Evolutionary conservation across 2,888 invertebrate species (phyloP).

Genomic region (Pristionchus mayeri): DNA sequence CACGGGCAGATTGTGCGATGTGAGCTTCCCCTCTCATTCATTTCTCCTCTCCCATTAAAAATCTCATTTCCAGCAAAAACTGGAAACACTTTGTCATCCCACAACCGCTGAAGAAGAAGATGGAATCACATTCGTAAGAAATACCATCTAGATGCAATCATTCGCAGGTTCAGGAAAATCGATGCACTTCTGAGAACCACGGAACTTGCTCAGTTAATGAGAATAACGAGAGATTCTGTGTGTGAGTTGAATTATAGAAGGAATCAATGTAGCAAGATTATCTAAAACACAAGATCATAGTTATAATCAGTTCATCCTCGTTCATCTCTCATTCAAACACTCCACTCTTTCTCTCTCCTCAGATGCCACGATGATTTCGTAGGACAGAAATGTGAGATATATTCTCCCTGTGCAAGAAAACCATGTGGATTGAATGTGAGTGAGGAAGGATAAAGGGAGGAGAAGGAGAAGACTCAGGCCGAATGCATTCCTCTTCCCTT

Average conservation of each 20-base stretch:
- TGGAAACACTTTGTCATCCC: neutral
- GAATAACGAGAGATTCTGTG: slow-evolving; percentile 20
- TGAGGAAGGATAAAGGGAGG: neutral
- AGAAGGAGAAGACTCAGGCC: neutral
- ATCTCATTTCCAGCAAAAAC: neutral
- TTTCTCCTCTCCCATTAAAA: neutral
- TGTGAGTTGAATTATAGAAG: neutral
- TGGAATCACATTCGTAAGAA: neutral
- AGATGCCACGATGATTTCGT: slow-evolving; percentile 1
- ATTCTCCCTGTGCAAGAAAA: slow-evolving; percentile 26
- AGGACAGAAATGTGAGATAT: slow-evolving; percentile 19
- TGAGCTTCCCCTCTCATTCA: too few relatives aligned
- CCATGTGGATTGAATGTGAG: slow-evolving; percentile 42
- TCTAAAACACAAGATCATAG: too few relatives aligned
- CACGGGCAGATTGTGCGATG: too few relatives aligned
- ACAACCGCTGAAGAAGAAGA: neutral
- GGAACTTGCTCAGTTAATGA: slow-evolving; percentile 13
- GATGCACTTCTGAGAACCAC: neutral
- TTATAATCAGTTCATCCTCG: too few relatives aligned
- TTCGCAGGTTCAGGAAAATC: neutral
- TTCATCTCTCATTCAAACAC: too few relatives aligned
- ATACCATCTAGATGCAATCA: neutral
- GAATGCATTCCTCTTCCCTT: slow-evolving; percentile 47
- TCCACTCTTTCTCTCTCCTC: neutral
- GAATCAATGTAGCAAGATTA: neutral